Base-by-base conservation (phyloP, 2,888 invertebrate species). In the Camptogramma bilineatum region DNA sequence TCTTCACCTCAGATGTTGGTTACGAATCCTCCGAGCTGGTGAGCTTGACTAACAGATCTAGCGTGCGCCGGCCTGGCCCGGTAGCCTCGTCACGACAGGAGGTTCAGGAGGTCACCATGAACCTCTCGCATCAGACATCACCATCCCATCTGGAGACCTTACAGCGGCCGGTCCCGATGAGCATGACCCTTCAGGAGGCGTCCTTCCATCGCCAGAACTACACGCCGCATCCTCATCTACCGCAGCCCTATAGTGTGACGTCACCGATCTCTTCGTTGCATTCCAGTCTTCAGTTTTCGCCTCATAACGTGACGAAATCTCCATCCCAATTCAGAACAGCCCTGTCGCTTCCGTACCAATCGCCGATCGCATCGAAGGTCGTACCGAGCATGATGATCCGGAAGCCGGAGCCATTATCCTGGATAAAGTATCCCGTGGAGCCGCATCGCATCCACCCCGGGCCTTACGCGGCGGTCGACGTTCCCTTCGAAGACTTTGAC, bases 401-500 rank as follows among this genome's bases (percentile, higher is more conserved):
- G 13, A 65, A 57, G 18, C 65, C 65, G 8, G 57, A 65, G n/a
- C 61, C 65, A 17, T 51, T 65, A 53, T 54, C 65, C 44, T 65
- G 65, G 65, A 65, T 65, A 4, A 65, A 65, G 46, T 58, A 62
- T 17, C 65, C 65, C 34, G 61, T 65, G 53, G 65, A 62, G 7
- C 51, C 65, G 0, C 61, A 51, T 13, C 50, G 17, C 24, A 39
- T 62, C 28, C 39, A 51, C 39, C 61, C 65, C 9, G 56, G 60
- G 8, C 61, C 57, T 0, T 61, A 54, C 57, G 61, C 53, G 10
- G 61, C 57, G 9, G 52, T 52, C 3, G 50, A 65, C 28, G 50
- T 62, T 8, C 50, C 61, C 4, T 61, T 65, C 17, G 53, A 62
- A 10, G 63, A 58, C 17, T 31, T 60, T 31, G 56, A 58, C 5